Base-by-base conservation (phyloP, 2,888 invertebrate species). In the Agrochola lota region DNA sequence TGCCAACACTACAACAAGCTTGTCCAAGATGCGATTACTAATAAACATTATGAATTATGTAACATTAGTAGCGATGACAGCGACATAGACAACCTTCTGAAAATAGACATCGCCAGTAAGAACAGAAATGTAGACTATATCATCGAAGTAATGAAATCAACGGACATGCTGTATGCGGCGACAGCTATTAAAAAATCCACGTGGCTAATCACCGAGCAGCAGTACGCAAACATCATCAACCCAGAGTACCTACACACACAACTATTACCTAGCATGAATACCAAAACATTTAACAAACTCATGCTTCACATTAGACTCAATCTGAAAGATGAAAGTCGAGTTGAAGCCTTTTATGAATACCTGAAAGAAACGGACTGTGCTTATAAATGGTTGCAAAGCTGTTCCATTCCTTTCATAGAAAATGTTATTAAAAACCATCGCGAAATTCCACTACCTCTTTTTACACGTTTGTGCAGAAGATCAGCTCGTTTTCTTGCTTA, bases 301-400 rank as follows among this genome's bases (percentile, higher is more conserved):
- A 82, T 94, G 76, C 89, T 94, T n/a, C 87, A 90, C 49, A 92
- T 96, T 64, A 91, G 95, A 88, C 90, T 95, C 6, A 87, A 93
- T 72, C 87, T 96, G 35, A 93, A 91, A 84, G 93, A 95, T 35
- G 92, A 92, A 87, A 80, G 78, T 62, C 91, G 95, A n/a, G 92
- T 91, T 26, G 94, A 95, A 88, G 85, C 77, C 2, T 96, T 96
- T 83, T 95, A 92, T 82, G 87, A 91, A 30, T 92, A 92, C 67
- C 88, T 91, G 17, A 90, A 91, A 85, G 86, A 91, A 77, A 20
- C 83, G 1, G 72, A 90, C 17, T 78, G 70, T 4, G 91, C 94
- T n/a, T 76, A 91, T 0, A 95, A 94, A 87, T 96, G 96, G 96
- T 85, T 96, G 43, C 91, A 92, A 59, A 79, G 93, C 80, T 96